Conservation (phyloP, 2,888 invertebrate genomes). For the Drosophila neoperkinsi region DNA sequence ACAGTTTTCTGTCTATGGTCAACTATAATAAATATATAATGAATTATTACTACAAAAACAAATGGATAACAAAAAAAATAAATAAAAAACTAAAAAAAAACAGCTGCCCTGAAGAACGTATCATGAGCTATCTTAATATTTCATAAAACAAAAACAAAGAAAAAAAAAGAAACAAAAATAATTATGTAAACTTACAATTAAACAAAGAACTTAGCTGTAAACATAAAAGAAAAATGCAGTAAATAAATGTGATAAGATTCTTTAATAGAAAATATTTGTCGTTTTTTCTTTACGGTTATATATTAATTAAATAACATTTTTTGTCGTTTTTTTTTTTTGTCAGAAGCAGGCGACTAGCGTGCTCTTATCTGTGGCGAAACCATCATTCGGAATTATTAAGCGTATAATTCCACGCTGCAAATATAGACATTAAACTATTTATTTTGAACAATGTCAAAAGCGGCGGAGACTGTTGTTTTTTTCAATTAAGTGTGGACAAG, state of each 20-base stretch:
- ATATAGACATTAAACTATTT: constrained; percentile 35
- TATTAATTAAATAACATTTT: not conserved
- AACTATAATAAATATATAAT: constrained; percentile 49
- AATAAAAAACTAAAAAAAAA: not conserved
- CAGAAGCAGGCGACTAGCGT: not conserved
- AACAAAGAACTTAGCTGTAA: constrained; percentile 72
- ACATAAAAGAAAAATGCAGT: constrained; percentile 80
- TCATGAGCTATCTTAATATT: constrained; percentile 72
- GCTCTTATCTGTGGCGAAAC: not conserved
- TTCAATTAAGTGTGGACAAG: constrained; percentile 26
- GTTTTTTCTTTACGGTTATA: not conserved
- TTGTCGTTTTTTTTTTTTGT: not conserved
- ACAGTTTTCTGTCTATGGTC: constrained; percentile 67
- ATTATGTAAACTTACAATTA: constrained; percentile 60
- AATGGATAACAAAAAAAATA: constrained; percentile 12
- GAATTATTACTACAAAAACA: constrained; percentile 37
- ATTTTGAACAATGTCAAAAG: constrained; percentile 9
- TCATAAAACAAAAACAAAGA: constrained; percentile 45
- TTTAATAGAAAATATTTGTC: constrained; percentile 68
- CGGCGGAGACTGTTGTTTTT: not conserved
- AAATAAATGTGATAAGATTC: constrained; percentile 85
- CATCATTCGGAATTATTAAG: constrained; percentile 4
- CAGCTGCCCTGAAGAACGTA: constrained; percentile 57
- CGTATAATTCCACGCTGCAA: constrained; percentile 1
- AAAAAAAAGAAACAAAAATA: constrained; percentile 42